Base-by-base conservation (phyloP, 92 coral and sea anemone genomes). In the Plumapathes pennacea region DNA sequence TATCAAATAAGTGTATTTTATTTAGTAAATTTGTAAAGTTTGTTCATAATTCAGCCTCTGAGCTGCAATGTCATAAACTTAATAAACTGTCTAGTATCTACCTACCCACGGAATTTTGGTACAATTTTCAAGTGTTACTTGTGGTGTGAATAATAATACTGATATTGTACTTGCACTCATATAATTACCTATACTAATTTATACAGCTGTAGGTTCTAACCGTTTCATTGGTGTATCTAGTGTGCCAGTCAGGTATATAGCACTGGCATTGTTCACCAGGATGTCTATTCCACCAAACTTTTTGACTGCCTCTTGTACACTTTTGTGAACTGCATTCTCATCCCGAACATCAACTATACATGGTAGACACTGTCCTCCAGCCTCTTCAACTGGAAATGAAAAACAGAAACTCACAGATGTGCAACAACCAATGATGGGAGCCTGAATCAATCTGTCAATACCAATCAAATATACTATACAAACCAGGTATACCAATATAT, bases 231-330 rank as follows among this genome's bases (percentile, higher is more conserved):
- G 83, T 37, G 96, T 88, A 19, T 85, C 84, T 41, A 84, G 52
- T 4, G 98, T 92, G 37, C 98, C 98, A 31, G 96, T 84, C 5
- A 88, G 68, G 51, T 82, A 84, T 28, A 92, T 92, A 17, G 96
- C 98, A 77, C 98, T 88, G 21, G 98, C 98, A 84, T 92, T 92
- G 59, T 92, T 92, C 22, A 92, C 94, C 56, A 92, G 75, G 45
- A 92, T 84, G 25, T 92, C 98, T 41, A 92, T 92, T 5, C 88
- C 89, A 62, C 98, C 98, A 84, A 88, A 92, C 42, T 51, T 80
- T 74, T 83, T 72, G 26, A 92, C 98, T 34, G 96, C 85, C 9
- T 76, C 73, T 25, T 88, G 72, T 9, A 92, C 96, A 1, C 96
- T 94, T 6, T 66, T 48, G 2, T 25, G 21, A 10, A 92, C 96